Percentiles rank a stretch among this genome's conserved stretches.
Conservation (phyloP, 2,888 invertebrate species). For the Reticulitermes lucifugus region DNA sequence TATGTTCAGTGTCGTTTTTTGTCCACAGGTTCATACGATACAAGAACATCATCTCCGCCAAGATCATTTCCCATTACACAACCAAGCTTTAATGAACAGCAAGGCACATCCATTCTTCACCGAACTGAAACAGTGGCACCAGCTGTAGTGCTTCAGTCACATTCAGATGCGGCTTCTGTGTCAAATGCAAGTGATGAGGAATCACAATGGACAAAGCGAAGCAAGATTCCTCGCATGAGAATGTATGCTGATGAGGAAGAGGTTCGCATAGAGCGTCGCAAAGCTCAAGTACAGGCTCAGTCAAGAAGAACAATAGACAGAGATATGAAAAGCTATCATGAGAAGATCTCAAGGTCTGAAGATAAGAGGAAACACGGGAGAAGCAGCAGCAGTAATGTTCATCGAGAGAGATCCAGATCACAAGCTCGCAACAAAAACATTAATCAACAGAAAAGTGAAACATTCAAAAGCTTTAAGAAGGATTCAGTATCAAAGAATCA, state of each 20-base stretch:
- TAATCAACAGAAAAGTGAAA: not conserved
- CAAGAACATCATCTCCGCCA: not conserved
- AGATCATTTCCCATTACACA: not conserved
- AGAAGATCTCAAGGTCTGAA: not conserved
- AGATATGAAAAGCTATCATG: not conserved
- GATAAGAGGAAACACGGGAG: not conserved
- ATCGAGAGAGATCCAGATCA: not conserved
- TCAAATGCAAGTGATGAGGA: slow-evolving; percentile 62
- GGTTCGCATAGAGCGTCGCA: slow-evolving; percentile 67
- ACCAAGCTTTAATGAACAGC: not conserved
- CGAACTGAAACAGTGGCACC: slow-evolving; percentile 35
- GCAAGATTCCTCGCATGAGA: slow-evolving; percentile 80
- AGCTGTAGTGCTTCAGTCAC: not conserved
- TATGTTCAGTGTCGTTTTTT: not conserved
- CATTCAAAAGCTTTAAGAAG: not conserved
- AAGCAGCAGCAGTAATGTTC: slow-evolving; percentile 4
- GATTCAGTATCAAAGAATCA: not conserved
- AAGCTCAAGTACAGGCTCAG: slow-evolving; percentile 51
- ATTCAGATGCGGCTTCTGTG: slow-evolving; percentile 29
- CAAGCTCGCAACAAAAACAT: not conserved
- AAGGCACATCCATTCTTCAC: slow-evolving; percentile 33
- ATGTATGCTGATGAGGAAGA: slow-evolving; percentile 93
- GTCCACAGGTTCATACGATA: not conserved
- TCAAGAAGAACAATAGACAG: slow-evolving; percentile 17
- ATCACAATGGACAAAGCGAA: slow-evolving; percentile 61